Evolutionary conservation across 1,140 invertebrate genomes (phyloP), one percentile per base, ranked within the genome.

Genomic region (Drosophila mojavensis): DNA sequence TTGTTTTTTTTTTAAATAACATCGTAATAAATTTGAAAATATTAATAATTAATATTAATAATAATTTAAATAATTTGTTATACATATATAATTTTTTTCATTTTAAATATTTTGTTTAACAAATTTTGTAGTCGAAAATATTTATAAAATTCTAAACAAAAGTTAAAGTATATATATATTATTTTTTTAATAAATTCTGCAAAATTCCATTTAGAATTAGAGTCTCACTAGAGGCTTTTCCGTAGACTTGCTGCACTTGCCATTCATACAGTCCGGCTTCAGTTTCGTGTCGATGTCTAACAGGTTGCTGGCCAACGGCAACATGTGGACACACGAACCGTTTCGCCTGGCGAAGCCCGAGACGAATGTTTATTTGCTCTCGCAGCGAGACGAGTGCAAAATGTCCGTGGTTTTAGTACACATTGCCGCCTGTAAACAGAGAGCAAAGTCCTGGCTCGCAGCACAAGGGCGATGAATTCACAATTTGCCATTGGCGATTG

Each of bases 381-480:
- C 15, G 54, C 4, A 51, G 24, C 66, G 62, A 59, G 39, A 26
- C 53, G 62, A 74, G 17, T 63, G 67, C 36, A 7, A 47, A 51
- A 48, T 58, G 47, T 28, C 39, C 26, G 53, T 53, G 17, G 43
- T 73, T 83, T 88, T 89, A 88, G 84, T 53, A 81, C 83, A 78
- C 56, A 50, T 72, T 71, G 73, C 83, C 73, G 80, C 77, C 78
- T 90, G 84, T 89, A 89, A 89, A 89, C 84, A 90, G 84, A 89
- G 84, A 89, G 81, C 50, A 75, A 67, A 67, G 36, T 82, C 81
- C 82, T 65, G 45, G 43, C 58, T 15, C 61, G 33, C 33, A 36
- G 63, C 6, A 45, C 41, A 51, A 28, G 13, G 26, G 53, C 69
- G 58, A 48, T 68, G 79, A 84, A 88, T 88, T 89, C 67, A 88